These are phyloP conservation scores for Luperina testacea DNA, from an alignment of 2,888 invertebrate species.

Conservation along the genomic window DNA sequence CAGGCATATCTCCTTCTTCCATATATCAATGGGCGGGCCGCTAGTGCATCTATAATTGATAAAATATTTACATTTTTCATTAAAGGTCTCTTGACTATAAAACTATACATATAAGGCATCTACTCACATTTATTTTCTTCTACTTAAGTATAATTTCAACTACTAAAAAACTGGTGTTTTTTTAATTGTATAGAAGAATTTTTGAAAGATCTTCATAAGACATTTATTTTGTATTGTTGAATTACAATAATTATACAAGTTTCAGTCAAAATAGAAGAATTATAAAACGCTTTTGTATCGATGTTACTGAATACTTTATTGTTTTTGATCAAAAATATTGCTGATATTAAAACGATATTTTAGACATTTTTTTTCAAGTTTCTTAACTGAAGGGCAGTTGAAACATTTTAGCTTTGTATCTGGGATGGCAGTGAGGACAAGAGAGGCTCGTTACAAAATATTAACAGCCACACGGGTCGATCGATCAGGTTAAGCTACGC, in stretches of 20 bases:
- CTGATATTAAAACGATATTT: not conserved
- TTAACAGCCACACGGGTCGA: too few relatives aligned
- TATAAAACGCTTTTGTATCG: not conserved
- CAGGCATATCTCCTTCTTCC: too few relatives aligned
- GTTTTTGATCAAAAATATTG: not conserved
- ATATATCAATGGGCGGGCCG: too few relatives aligned
- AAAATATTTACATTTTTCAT: conserved; percentile 19
- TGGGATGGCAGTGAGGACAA: not conserved
- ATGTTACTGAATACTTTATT: not conserved
- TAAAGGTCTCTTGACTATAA: not conserved
- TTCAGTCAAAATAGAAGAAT: not conserved
- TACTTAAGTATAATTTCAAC: conserved; percentile 9
- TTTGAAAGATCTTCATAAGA: conserved; percentile 48
- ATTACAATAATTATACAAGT: not conserved
- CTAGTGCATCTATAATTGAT: not conserved
- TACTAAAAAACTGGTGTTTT: conserved; percentile 55
- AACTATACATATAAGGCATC: conserved; percentile 51
- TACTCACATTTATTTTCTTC: conserved; percentile 33
- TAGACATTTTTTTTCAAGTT: not conserved
- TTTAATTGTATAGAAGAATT: conserved; percentile 56
- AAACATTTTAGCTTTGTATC: not conserved
- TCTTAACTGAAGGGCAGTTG: not conserved
- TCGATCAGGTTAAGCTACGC: too few relatives aligned
- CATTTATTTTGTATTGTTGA: not conserved
- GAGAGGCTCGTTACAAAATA: too few relatives aligned